Conservation (phyloP, 2,113 vertebrate species). For the Pampusana beccarii region DNA sequence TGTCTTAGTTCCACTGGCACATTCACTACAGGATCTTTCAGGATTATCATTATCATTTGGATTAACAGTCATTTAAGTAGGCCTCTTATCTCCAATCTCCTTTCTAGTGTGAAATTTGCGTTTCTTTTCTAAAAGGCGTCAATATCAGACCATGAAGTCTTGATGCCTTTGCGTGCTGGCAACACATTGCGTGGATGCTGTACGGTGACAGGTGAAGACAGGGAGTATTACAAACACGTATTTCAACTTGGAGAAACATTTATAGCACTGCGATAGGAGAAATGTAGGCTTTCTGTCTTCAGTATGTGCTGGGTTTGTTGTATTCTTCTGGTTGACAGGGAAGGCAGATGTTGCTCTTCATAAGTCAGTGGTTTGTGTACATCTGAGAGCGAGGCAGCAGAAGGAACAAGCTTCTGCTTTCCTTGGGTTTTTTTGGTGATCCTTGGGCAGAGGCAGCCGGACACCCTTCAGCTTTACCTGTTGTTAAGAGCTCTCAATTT, state of each 20-base stretch:
- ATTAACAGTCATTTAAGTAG: neutral
- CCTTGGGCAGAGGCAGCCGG: slow-evolving; percentile 11
- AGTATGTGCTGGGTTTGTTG: neutral
- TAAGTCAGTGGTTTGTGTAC: neutral
- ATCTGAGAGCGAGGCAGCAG: neutral
- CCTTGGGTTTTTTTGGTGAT: neutral
- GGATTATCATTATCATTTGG: neutral
- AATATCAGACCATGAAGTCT: neutral
- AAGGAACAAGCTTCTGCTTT: slow-evolving; percentile 30
- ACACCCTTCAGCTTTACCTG: slow-evolving; percentile 26
- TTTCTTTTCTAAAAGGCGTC: neutral
- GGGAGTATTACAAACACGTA: slow-evolving; percentile 1
- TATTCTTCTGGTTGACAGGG: neutral
- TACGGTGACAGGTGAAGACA: slow-evolving; percentile 10
- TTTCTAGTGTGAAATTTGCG: neutral
- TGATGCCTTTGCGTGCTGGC: slow-evolving; percentile 1
- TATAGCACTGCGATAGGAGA: neutral
- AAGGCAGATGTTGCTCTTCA: slow-evolving; percentile 38
- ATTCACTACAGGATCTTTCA: neutral
- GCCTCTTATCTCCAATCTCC: neutral
- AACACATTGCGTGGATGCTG: neutral
- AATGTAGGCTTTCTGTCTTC: slow-evolving; percentile 1
- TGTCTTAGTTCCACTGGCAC: neutral
- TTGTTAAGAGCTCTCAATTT: neutral
- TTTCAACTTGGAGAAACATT: slow-evolving; percentile 17